Conservation (phyloP, 92 coral and sea anemone species). For the Phenganax marumi region DNA sequence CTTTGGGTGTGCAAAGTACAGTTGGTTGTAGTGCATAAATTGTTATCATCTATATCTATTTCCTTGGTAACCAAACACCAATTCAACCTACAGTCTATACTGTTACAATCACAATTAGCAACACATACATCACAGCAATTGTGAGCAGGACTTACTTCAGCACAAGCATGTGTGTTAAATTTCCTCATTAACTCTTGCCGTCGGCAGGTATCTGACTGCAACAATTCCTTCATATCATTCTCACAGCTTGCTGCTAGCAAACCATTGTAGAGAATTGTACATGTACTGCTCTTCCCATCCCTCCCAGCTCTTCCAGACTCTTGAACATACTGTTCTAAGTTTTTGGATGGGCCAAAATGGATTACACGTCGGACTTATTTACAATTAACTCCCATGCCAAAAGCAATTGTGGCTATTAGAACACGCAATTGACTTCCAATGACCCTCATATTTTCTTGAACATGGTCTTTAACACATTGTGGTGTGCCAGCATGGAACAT, state of each 20-base stretch:
- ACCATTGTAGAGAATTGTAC: conserved; percentile 24
- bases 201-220: conserved; percentile 19
- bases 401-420: conserved; percentile 57
- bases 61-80: conserved; percentile 13
- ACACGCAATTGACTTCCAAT: conserved; percentile 40
- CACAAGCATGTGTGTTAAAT: background rate
- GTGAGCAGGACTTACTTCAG: background rate
- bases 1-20: background rate
- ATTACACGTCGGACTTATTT: conserved; percentile 47
- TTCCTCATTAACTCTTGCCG: background rate
- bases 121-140: background rate
- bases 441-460: conserved; percentile 19
- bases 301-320: conserved; percentile 54
- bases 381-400: conserved; percentile 63
- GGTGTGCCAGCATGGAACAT: conserved; percentile 20
- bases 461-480: conserved; percentile 24
- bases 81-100: background rate
- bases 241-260: conserved; percentile 20
- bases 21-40: background rate
- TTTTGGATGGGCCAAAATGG: conserved; percentile 62
- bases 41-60: background rate
- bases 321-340: conserved; percentile 44
- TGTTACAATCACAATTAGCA: background rate
- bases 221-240: conserved; percentile 25
- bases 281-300: conserved; percentile 38